Percentiles rank a stretch among this genome's conserved stretches.
Conservation (phyloP, 1,140 invertebrate genomes). For the Apolygus lucorum region DNA sequence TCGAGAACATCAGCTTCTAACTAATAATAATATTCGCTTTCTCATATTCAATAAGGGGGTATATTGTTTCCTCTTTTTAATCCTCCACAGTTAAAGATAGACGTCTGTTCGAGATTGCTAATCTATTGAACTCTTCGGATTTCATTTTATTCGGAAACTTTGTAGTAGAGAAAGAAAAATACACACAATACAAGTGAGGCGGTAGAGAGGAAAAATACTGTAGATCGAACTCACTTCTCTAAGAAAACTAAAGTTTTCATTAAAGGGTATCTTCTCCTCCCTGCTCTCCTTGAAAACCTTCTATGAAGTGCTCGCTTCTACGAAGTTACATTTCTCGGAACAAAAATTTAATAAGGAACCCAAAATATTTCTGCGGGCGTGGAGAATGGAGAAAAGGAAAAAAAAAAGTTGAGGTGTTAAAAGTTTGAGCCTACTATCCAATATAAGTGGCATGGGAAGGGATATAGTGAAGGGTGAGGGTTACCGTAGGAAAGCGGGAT, state of each 20-base stretch:
- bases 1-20: too few relatives aligned
- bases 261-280: too few relatives aligned
- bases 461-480: background rate
- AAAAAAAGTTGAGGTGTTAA: background rate
- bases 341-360: background rate
- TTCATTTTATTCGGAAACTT: background rate
- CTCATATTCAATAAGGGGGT: too few relatives aligned
- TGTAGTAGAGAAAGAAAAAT: background rate
- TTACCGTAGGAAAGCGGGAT: background rate
- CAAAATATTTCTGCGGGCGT: background rate
- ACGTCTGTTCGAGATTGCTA: background rate
- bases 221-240: background rate
- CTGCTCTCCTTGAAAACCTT: background rate
- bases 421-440: background rate
- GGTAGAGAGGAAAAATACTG: background rate
- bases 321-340: background rate
- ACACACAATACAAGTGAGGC: background rate
- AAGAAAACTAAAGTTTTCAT: background rate
- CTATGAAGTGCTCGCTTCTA: too few relatives aligned
- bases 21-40: too few relatives aligned
- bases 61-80: too few relatives aligned
- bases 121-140: background rate
- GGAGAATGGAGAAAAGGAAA: background rate
- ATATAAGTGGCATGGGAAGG: background rate
- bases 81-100: background rate